Percentiles rank a stretch among this genome's conserved stretches.
Conservation (phyloP, 2,797 vertebrate genomes). For the Petrocephalus schoutedeni region DNA sequence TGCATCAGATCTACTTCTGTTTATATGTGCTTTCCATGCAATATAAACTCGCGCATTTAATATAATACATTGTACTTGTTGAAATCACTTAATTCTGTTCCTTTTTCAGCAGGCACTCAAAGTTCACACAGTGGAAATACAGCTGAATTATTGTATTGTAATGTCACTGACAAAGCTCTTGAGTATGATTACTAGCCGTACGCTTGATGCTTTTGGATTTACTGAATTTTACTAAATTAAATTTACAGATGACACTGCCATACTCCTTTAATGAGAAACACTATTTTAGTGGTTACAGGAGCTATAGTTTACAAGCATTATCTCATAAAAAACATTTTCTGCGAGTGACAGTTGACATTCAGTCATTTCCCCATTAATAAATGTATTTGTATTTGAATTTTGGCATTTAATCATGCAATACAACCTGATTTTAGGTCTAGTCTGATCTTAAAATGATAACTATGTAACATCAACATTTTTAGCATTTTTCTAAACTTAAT, state of each 20-base stretch:
- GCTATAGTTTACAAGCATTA: background rate
- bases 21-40: background rate
- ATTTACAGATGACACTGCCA: background rate
- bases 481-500: background rate
- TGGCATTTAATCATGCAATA: background rate
- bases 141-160: background rate
- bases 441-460: background rate
- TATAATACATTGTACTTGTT: background rate
- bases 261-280: background rate
- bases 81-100: background rate
- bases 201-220: background rate
- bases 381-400: background rate
- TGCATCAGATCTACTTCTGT: background rate
- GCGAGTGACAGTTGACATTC: background rate
- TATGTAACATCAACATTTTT: background rate
- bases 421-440: background rate
- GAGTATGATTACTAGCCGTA: background rate
- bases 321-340: background rate
- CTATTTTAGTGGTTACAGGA: background rate
- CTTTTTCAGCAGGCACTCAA: background rate
- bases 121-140: background rate
- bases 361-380: background rate
- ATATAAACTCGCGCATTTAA: background rate
- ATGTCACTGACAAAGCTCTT: background rate
- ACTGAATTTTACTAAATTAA: background rate